A percentile compares a stretch with the other conserved stretches of the same genome.
Conservation (phyloP, 2,797 vertebrate genomes). For the Perodicticus potto region DNA sequence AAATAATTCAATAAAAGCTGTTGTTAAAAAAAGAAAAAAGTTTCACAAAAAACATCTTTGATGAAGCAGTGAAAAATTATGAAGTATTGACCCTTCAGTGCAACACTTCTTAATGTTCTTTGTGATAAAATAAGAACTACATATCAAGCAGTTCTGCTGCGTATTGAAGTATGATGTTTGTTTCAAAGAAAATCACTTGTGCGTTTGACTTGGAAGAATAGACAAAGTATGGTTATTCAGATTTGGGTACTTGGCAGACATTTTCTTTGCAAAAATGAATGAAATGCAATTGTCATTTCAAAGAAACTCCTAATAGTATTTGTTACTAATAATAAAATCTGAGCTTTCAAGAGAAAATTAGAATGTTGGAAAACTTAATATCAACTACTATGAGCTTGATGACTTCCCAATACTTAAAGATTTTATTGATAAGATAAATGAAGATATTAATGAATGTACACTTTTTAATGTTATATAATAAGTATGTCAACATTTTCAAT, state of each 20-base stretch:
- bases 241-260: not conserved
- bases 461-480: not conserved
- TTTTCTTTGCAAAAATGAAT: not conserved
- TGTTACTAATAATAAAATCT: not conserved
- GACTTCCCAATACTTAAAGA: not conserved
- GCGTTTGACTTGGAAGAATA: not conserved
- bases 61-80: not conserved
- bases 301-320: not conserved
- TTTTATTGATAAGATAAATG: slow-evolving; percentile 1
- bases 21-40: too few relatives aligned
- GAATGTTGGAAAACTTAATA: not conserved
- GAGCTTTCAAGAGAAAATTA: not conserved
- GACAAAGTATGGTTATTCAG: not conserved
- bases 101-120: not conserved
- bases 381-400: not conserved
- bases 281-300: not conserved
- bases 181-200: not conserved
- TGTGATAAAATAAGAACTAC: not conserved
- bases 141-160: not conserved
- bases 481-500: not conserved
- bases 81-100: not conserved
- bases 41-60: not conserved
- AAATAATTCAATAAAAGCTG: too few relatives aligned
- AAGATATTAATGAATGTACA: not conserved
- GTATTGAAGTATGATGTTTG: not conserved